Conservation (phyloP, 2,113 vertebrate genomes). For the Lonchura striata region DNA sequence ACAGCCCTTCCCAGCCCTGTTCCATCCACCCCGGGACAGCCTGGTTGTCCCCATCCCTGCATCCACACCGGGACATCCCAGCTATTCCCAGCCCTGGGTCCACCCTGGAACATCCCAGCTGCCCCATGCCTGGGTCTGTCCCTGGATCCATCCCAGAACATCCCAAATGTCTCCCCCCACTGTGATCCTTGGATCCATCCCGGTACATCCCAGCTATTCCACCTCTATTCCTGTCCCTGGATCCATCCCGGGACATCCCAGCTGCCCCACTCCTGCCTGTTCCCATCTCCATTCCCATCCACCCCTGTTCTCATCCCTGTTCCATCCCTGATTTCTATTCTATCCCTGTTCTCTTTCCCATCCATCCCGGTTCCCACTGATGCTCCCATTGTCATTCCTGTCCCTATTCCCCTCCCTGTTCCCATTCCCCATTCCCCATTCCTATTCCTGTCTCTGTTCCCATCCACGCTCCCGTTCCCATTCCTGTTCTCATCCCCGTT, state of each 20-base stretch:
- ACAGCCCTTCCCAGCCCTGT: accelerated
- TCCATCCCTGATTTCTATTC: background rate
- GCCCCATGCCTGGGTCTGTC: background rate
- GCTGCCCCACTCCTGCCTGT: background rate
- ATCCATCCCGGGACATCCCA: background rate
- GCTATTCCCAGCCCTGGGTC: accelerated
- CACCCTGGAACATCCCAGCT: background rate
- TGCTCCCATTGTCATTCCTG: too few species aligned
- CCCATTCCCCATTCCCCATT: too few species aligned
- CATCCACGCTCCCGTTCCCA: background rate
- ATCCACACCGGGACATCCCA: background rate
- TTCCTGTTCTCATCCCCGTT: too few species aligned
- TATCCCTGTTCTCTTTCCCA: background rate
- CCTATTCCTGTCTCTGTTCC: too few species aligned
- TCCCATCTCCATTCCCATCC: background rate
- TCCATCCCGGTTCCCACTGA: too few species aligned
- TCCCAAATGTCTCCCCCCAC: too few species aligned
- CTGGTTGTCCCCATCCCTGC: background rate
- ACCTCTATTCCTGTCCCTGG: accelerated
- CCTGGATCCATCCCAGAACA: too few species aligned
- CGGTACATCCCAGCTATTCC: accelerated
- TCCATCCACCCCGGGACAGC: background rate
- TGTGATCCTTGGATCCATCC: too few species aligned
- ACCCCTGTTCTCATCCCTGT: too few species aligned
- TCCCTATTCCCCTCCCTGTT: too few species aligned